Evolutionary conservation across 2,113 vertebrate genomes (phyloP).

Genomic region (Protomyctophum bolini): DNA sequence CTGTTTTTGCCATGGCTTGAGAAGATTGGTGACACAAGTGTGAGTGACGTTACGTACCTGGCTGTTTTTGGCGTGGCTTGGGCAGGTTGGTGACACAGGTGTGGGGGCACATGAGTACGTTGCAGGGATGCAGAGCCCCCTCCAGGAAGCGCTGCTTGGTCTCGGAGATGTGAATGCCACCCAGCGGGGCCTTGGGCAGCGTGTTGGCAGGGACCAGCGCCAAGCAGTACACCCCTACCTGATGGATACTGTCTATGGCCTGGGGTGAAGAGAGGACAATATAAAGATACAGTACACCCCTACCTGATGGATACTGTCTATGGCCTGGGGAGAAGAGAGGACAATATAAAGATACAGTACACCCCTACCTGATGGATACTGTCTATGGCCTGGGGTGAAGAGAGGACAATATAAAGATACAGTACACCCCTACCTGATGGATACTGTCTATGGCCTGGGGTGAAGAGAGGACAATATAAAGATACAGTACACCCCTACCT

Average conservation of each 20-base stretch:
- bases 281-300: no score
- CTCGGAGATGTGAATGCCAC: slow-evolving; percentile 95
- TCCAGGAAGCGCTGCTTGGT: slow-evolving; percentile 96
- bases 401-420: no score
- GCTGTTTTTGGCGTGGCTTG: slow-evolving; percentile 94
- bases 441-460: no score
- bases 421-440: no score
- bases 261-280: no score
- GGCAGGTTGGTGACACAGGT: slow-evolving; percentile 96
- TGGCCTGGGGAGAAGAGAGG: no score
- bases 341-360: slow-evolving; percentile 81
- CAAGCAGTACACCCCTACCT: slow-evolving; percentile 95
- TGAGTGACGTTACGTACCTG: slow-evolving; percentile 82
- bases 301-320: no score
- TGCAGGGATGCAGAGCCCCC: slow-evolving; percentile 92
- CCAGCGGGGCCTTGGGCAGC: slow-evolving; percentile 92
- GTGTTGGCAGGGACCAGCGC: slow-evolving; percentile 97
- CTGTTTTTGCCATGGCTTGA: slow-evolving; percentile 94
- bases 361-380: slow-evolving; percentile 97
- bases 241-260: slow-evolving; percentile 95
- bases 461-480: no score
- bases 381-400: slow-evolving; percentile 86
- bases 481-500: slow-evolving; percentile 94
- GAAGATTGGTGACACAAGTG: slow-evolving; percentile 95
- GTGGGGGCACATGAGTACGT: slow-evolving; percentile 95